Conservation (phyloP, 2,888 invertebrate species). For the Drosophila mimetica region DNA sequence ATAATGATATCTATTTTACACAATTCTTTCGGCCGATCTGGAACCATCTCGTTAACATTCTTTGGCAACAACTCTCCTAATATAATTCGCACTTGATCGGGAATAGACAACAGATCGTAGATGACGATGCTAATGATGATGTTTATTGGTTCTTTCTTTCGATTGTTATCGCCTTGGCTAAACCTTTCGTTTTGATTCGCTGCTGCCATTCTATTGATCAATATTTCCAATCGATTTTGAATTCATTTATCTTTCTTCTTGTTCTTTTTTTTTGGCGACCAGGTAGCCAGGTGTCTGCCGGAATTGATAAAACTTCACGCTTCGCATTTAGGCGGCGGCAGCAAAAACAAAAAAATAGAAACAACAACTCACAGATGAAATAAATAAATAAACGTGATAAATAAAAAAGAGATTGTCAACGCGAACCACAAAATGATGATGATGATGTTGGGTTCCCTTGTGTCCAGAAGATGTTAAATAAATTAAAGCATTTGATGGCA, state of each 20-base stretch:
- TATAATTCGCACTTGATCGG: slow-evolving; percentile 27
- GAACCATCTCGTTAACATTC: slow-evolving; percentile 6
- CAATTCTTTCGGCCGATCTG: neutral
- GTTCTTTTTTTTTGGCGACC: slow-evolving; percentile 5
- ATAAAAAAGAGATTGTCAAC: slow-evolving; percentile 50
- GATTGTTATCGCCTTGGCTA: slow-evolving; percentile 51
- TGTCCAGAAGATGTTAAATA: slow-evolving; percentile 45
- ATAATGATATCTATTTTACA: too few relatives aligned
- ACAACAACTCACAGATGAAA: neutral
- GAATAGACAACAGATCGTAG: slow-evolving; percentile 5
- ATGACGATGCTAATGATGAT: slow-evolving; percentile 18
- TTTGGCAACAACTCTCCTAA: slow-evolving; percentile 1
- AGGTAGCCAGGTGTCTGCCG: slow-evolving; percentile 40
- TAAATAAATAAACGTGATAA: slow-evolving; percentile 23
- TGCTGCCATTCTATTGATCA: slow-evolving; percentile 52
- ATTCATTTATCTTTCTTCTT: slow-evolving; percentile 34
- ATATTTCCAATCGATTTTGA: slow-evolving; percentile 44
- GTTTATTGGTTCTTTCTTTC: slow-evolving; percentile 42
- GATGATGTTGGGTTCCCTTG: slow-evolving; percentile 19
- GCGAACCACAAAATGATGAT: slow-evolving; percentile 9
- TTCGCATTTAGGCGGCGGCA: slow-evolving; percentile 23
- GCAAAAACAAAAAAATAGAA: neutral
- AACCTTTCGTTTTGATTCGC: slow-evolving; percentile 38
- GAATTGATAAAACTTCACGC: slow-evolving; percentile 49
- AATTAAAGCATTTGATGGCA: slow-evolving; percentile 61